Evolutionary conservation across 2,797 vertebrate genomes (phyloP).

Genomic region (Acanthurus tractus): DNA sequence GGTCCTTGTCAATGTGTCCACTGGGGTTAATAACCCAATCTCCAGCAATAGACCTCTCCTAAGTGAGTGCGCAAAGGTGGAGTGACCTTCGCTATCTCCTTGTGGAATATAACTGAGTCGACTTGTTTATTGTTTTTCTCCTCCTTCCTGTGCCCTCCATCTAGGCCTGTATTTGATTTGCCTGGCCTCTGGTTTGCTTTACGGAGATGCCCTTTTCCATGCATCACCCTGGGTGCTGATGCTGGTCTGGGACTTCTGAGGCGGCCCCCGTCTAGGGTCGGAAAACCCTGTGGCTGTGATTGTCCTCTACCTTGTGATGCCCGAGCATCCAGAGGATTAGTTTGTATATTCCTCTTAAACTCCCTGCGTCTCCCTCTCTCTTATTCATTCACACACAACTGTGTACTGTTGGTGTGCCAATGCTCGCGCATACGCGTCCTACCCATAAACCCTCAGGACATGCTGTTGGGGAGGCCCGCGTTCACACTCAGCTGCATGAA

Average conservation of each 20-base stretch:
- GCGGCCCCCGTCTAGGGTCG: conserved; percentile 43
- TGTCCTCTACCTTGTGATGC: conserved; percentile 61
- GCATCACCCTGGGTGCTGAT: conserved; percentile 44
- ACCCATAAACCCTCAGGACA: conserved; percentile 63
- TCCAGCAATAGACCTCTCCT: conserved; percentile 54
- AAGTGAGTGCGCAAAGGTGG: conserved; percentile 71
- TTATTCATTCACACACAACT: conserved; percentile 39
- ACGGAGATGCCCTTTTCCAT: conserved; percentile 70
- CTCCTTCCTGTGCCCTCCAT: conserved; percentile 52
- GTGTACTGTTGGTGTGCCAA: conserved; percentile 48
- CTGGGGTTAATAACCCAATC: conserved; percentile 73
- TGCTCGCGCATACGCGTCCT: conserved; percentile 23
- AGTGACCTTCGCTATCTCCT: conserved; percentile 74
- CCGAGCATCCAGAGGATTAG: conserved; percentile 63
- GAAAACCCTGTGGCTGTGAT: conserved; percentile 64
- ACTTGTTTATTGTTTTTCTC: conserved; percentile 76
- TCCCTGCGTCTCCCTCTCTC: conserved; percentile 7
- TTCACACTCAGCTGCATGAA: conserved; percentile 48
- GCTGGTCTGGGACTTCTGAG: conserved; percentile 53
- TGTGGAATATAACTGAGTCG: conserved; percentile 62
- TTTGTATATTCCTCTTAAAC: conserved; percentile 45
- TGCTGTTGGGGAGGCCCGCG: conserved; percentile 58
- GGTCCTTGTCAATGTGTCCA: conserved; percentile 39
- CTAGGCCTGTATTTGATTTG: conserved; percentile 71
- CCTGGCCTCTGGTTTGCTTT: conserved; percentile 62